phyloP scores from a whole-genome alignment of 2,113 vertebrate species.

The Cryptotis parvus region DNA sequence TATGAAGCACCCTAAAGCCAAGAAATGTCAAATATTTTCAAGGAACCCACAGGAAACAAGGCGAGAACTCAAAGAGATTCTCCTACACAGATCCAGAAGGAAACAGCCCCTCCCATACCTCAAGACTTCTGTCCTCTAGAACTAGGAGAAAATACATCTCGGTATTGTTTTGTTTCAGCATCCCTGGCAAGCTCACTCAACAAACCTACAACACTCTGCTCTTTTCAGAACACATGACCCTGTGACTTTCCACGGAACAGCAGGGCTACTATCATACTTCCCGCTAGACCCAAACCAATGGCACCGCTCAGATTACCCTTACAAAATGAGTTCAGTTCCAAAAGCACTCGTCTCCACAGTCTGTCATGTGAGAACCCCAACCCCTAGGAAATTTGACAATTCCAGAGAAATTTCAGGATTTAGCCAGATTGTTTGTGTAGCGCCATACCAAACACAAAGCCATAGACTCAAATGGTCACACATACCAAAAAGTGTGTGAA shows the following conservation, averaged over 20 bases:
- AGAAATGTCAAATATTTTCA: background rate
- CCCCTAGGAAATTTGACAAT: background rate
- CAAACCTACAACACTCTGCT: background rate
- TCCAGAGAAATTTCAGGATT: background rate
- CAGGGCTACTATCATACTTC: background rate
- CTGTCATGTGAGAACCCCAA: background rate
- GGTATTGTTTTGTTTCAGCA: background rate
- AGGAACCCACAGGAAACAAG: background rate
- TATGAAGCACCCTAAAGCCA: background rate
- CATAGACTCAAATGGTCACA: background rate
- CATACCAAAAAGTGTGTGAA: background rate
- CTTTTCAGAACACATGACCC: background rate
- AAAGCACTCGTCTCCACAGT: too few relatives aligned
- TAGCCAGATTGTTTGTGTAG: background rate
- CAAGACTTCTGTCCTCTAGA: background rate
- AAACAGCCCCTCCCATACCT: background rate
- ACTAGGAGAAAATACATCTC: background rate
- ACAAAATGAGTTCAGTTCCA: background rate
- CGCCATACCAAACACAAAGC: too few relatives aligned
- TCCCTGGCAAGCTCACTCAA: background rate
- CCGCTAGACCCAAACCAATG: background rate
- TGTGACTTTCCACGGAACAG: background rate
- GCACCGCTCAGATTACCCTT: background rate
- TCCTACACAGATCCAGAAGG: background rate
- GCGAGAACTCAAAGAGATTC: background rate